A percentile compares a stretch with the other conserved stretches of the same genome.
phyloP scores from a whole-genome alignment of 2,797 vertebrate genomes.

The Mus minutoides region DNA sequence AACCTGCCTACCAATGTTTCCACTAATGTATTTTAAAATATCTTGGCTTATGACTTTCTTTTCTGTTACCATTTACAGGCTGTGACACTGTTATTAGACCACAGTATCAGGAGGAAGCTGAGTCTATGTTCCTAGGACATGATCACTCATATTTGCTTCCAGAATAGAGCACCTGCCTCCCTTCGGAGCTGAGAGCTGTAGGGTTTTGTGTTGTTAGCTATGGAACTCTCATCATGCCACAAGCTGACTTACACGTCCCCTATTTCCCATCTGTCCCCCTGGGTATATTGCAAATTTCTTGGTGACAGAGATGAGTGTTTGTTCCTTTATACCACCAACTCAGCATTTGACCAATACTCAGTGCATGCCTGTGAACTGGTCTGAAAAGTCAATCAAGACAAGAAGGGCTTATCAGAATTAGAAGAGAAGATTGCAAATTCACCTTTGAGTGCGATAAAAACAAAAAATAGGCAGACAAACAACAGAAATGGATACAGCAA shows the following conservation, averaged over 20 bases:
- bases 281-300: neutral
- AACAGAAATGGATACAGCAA: neutral
- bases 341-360: neutral
- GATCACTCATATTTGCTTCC: neutral
- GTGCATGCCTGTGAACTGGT: neutral
- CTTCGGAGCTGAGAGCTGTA: neutral
- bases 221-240: neutral
- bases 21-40: neutral
- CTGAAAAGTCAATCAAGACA: constrained; percentile 2
- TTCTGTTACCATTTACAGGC: neutral
- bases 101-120: neutral
- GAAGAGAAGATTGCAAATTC: neutral
- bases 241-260: neutral
- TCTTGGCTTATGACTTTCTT: neutral
- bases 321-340: neutral
- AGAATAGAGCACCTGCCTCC: neutral
- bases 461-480: no score
- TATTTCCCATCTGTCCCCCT: neutral
- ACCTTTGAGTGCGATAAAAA: neutral
- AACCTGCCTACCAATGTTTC: neutral
- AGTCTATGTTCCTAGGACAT: neutral
- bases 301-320: neutral
- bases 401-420: neutral
- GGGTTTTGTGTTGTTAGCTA: neutral
- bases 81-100: neutral